Evolutionary conservation across 2,888 invertebrate genomes (phyloP), one percentile per base, ranked within the genome.

Genomic region (Eupithecia exiguata): DNA sequence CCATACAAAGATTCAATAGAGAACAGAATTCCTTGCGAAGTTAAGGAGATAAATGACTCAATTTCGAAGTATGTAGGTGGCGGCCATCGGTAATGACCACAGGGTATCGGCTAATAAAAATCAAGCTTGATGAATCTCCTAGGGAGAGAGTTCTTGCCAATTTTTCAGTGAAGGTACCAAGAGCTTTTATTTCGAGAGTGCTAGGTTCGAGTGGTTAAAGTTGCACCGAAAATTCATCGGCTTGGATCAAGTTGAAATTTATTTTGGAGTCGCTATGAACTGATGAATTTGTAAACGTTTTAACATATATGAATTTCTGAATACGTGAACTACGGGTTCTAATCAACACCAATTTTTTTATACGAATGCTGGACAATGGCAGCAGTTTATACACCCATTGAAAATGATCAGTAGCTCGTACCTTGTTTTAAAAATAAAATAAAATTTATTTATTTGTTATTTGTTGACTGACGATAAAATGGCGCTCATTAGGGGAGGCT

Each of bases 11-110:
- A 77, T 76, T 74, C 76, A 75, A 79, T 78, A 77, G 75, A 71
- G 68, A 43, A 35, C 71, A 72, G 71, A 75, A 76, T 77, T 76
- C 67, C 69, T 76, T 58, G 70, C 63, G 77, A 80, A 75, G 73
- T 74, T 76, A 74, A 79, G 75, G 80, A 83, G 84, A 87, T 84
- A 86, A 88, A 88, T 86, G 84, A 83, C 81, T 82, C 84, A 80
- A 85, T 86, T 83, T 82, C 78, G 78, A 79, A 79, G 81, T 58
- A 83, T 79, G 79, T 81, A 74, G 70, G 69, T 68, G 73, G 76
- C 79, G 77, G 76, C 77, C 78, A 77, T 82, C 79, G 79, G 81
- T 84, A 85, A 85, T 84, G 80, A 82, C 82, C 80, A 78, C 74
- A 62, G 74, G 78, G 74, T 71, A 76, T 72, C 72, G 77, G 71